Conservation (phyloP, 2,797 vertebrate genomes). For the Trematomus bernacchii region DNA sequence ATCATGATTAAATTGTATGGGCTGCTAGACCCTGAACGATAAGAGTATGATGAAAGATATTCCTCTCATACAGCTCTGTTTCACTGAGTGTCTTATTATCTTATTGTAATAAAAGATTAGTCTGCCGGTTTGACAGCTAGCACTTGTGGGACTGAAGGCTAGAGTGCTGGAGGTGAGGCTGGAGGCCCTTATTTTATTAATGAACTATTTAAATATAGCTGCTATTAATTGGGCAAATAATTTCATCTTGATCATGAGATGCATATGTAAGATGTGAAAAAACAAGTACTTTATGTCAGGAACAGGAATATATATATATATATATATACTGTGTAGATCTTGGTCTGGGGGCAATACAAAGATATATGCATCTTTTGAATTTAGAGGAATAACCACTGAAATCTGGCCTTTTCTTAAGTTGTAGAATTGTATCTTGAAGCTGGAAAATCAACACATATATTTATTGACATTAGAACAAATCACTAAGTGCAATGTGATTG, state of each 20-base stretch:
- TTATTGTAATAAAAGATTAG: constrained; percentile 61
- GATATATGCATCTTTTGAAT: background rate
- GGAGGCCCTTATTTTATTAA: constrained; percentile 13
- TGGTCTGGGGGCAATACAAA: background rate
- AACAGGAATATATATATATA: background rate
- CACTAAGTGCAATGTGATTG: background rate
- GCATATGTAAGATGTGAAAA: background rate
- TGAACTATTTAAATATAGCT: constrained; percentile 20
- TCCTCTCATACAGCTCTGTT: constrained; percentile 36
- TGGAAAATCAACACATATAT: background rate
- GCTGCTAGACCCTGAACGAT: constrained; percentile 38
- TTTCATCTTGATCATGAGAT: background rate
- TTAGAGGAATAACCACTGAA: background rate
- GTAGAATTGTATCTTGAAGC: background rate
- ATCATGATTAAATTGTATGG: constrained; percentile 67
- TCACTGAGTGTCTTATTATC: constrained; percentile 47
- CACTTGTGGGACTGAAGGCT: constrained; percentile 63
- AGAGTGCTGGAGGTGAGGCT: constrained; percentile 68
- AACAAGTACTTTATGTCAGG: background rate
- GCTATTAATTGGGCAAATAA: background rate
- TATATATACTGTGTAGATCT: background rate
- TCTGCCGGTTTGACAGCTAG: constrained; percentile 69
- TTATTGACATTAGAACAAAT: background rate
- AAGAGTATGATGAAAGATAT: constrained; percentile 51
- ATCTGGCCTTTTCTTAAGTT: background rate